Evolutionary conservation across 2,888 invertebrate genomes (phyloP).

Genomic region (Cantharis rufa): DNA sequence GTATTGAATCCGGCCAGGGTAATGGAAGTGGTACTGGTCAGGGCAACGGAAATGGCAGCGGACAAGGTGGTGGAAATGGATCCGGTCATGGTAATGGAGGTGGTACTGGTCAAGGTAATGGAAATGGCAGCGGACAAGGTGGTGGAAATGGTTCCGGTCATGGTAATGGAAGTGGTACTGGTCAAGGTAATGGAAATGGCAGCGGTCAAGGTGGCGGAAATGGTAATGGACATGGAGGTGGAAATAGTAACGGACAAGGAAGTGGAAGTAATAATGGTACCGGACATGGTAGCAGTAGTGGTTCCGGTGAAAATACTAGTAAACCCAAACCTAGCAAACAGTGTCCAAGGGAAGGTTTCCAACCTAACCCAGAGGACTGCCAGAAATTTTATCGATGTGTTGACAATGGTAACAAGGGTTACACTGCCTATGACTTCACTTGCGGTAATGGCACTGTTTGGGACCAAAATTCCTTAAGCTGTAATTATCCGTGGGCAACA

Average conservation of each 20-base stretch:
- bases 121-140: slow-evolving; percentile 50
- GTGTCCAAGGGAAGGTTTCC: slow-evolving; percentile 54
- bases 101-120: slow-evolving; percentile 13
- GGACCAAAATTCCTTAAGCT: slow-evolving; percentile 19
- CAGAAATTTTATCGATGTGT: slow-evolving; percentile 80
- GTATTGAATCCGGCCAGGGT: too few species aligned
- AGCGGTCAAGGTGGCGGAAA: neutral
- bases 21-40: neutral
- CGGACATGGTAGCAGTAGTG: neutral
- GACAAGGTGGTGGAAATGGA: too few species aligned
- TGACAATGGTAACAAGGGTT: slow-evolving; percentile 62
- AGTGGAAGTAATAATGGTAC: neutral
- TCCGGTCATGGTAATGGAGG: neutral
- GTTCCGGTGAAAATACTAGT: neutral
- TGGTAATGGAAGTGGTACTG: slow-evolving; percentile 68
- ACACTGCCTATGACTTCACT: slow-evolving; percentile 69
- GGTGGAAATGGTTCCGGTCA: slow-evolving; percentile 70
- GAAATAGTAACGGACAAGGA: neutral
- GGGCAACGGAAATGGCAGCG: too few species aligned
- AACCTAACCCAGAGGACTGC: slow-evolving; percentile 70
- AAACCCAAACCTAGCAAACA: neutral
- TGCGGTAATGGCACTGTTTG: slow-evolving; percentile 61
- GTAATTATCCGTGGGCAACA: slow-evolving; percentile 29
- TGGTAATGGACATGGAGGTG: too few species aligned
- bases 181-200: slow-evolving; percentile 46